A percentile compares a stretch with the other conserved stretches of the same genome.
Evolutionary conservation across 1,140 invertebrate species (phyloP).

Genomic region (Phortica variegata): DNA sequence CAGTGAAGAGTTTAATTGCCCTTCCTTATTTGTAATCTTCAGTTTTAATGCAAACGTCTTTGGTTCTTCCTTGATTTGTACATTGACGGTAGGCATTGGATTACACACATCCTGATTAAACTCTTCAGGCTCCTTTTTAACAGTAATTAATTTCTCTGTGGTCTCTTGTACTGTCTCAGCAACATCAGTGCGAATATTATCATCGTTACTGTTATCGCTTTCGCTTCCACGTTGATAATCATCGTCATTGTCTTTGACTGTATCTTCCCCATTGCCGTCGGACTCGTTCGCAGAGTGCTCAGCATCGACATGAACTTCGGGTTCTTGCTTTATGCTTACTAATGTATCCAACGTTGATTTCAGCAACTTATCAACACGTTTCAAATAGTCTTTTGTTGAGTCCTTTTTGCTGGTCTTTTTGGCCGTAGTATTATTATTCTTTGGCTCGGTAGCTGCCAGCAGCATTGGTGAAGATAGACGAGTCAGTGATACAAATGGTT

Average conservation of each 20-base stretch:
- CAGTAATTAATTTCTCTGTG: too few relatives aligned
- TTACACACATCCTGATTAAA: too few relatives aligned
- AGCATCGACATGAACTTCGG: slow-evolving; percentile 40
- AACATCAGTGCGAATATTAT: too few relatives aligned
- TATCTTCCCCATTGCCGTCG: slow-evolving; percentile 14
- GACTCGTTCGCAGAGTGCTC: slow-evolving; percentile 18
- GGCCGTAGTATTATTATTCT: slow-evolving; percentile 11
- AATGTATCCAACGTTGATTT: slow-evolving; percentile 47
- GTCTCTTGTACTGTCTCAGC: too few relatives aligned
- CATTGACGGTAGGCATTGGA: neutral
- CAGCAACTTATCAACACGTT: slow-evolving; percentile 43
- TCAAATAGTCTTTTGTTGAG: slow-evolving; percentile 44
- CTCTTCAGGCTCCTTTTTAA: too few relatives aligned
- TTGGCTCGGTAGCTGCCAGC: slow-evolving; percentile 5
- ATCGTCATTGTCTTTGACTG: slow-evolving; percentile 5
- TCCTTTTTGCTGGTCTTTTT: slow-evolving; percentile 30
- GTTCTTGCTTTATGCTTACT: slow-evolving; percentile 52
- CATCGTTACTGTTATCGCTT: slow-evolving; percentile 18
- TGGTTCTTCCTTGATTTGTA: slow-evolving; percentile 30
- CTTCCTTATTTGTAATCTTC: slow-evolving; percentile 51
- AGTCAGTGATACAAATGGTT: slow-evolving; percentile 35
- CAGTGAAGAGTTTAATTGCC: slow-evolving; percentile 46
- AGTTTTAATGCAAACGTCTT: slow-evolving; percentile 38
- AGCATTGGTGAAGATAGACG: slow-evolving; percentile 33
- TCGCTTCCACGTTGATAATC: slow-evolving; percentile 32